phyloP scores from a whole-genome alignment of 30 jellyfish, hydroid and myxozoan genomes.

The Cassiopea xamachana region DNA sequence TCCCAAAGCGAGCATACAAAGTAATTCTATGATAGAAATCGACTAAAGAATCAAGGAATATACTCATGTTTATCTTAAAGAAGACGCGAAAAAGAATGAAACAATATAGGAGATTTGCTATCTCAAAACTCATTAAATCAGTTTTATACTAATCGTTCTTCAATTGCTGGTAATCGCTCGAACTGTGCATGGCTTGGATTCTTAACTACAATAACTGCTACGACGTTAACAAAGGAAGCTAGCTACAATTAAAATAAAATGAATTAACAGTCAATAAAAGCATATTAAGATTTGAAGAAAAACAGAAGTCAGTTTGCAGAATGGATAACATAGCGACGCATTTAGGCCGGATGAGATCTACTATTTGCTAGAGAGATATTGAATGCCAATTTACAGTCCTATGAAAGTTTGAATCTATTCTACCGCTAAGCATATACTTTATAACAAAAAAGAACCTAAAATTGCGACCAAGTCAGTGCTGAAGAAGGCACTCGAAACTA shows the following conservation, averaged over 20 bases:
- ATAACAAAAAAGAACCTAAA: no score
- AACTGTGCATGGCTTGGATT: neutral
- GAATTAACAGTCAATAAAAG: neutral
- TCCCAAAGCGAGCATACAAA: no score
- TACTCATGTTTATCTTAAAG: neutral
- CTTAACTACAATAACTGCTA: neutral
- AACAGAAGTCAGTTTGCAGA: neutral
- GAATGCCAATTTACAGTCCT: no score
- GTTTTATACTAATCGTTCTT: neutral
- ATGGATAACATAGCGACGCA: neutral
- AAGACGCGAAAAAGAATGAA: neutral
- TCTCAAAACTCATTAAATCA: neutral
- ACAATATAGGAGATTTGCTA: neutral
- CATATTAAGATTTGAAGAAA: neutral
- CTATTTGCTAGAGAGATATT: no score
- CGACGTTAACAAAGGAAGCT: neutral
- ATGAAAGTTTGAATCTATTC: no score
- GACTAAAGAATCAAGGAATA: no score
- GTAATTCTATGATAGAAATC: no score
- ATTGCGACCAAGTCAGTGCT: no score
- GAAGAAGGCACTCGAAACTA: no score
- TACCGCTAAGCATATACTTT: no score
- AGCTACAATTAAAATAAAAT: neutral
- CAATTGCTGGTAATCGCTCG: neutral
- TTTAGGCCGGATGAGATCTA: neutral